Evolutionary conservation across 2,113 vertebrate species (phyloP).

Genomic region (Pipra filicauda): DNA sequence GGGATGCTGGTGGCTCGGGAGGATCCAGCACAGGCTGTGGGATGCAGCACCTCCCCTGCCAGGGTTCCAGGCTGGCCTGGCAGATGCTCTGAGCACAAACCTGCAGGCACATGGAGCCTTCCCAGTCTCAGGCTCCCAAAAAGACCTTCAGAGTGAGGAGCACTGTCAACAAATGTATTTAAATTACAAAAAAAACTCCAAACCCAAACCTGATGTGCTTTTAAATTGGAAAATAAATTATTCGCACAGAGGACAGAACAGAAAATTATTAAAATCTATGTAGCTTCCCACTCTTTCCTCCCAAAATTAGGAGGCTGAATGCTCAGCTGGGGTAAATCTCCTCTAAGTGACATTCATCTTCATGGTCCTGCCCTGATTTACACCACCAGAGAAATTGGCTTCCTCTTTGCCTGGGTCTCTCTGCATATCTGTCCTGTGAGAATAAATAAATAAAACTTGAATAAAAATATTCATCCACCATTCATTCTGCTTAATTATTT

Average conservation of each 20-base stretch:
- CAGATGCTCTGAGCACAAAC: background rate
- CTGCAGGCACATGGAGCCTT: background rate
- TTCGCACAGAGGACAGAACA: background rate
- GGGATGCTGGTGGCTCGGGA: fast-evolving
- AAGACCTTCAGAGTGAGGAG: background rate
- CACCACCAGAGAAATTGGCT: background rate
- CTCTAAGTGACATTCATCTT: background rate
- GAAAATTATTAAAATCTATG: background rate
- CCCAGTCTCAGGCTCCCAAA: background rate
- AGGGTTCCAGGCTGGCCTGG: background rate
- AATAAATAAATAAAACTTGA: background rate
- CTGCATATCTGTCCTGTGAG: background rate
- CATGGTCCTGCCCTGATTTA: slow-evolving; percentile 19
- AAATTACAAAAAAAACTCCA: background rate
- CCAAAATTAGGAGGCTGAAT: background rate
- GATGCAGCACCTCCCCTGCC: background rate
- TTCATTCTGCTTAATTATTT: slow-evolving; percentile 56
- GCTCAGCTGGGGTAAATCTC: slow-evolving; percentile 27
- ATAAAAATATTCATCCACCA: background rate
- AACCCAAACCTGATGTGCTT: background rate
- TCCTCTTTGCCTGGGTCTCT: background rate
- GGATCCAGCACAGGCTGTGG: fast-evolving
- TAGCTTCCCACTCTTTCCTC: background rate
- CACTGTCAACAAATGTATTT: background rate
- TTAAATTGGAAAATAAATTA: slow-evolving; percentile 26